Percentiles rank a stretch among this genome's conserved stretches.
phyloP scores from a whole-genome alignment of 2,888 invertebrate species.

The Gari tellinella region DNA sequence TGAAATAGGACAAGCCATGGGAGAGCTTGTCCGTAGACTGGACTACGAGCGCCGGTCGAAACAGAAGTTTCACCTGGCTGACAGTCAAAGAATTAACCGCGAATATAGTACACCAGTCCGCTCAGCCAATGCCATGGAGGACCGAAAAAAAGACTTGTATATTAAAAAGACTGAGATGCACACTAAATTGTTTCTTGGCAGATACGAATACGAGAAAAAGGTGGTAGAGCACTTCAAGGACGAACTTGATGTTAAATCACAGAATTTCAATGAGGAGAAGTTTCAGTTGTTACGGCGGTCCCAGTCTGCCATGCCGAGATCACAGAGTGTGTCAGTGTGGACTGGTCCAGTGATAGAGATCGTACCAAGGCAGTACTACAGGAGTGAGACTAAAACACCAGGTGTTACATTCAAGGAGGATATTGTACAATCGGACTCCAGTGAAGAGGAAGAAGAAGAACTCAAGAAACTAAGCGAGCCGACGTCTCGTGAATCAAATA shows the following conservation, averaged over 20 bases:
- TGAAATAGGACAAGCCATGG: slow-evolving; percentile 32
- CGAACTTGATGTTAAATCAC: slow-evolving; percentile 55
- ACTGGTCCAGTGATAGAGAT: slow-evolving; percentile 20
- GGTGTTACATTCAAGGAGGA: neutral
- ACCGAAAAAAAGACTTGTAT: slow-evolving; percentile 40
- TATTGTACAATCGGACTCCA: neutral
- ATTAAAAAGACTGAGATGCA: slow-evolving; percentile 38
- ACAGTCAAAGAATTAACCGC: slow-evolving; percentile 47
- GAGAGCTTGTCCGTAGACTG: slow-evolving; percentile 51
- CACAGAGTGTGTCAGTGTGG: slow-evolving; percentile 10
- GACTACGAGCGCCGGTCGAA: slow-evolving; percentile 56
- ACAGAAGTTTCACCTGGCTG: slow-evolving; percentile 35
- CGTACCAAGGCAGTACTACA: slow-evolving; percentile 38
- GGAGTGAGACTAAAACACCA: too few species aligned
- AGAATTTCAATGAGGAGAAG: slow-evolving; percentile 53
- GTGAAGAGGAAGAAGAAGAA: neutral
- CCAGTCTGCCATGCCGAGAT: slow-evolving; percentile 32
- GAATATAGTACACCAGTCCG: slow-evolving; percentile 60
- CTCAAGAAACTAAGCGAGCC: neutral
- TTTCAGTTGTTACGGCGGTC: slow-evolving; percentile 49
- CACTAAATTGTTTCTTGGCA: slow-evolving; percentile 39
- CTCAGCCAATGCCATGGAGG: slow-evolving; percentile 58
- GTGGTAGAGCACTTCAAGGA: slow-evolving; percentile 44
- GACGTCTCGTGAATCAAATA: neutral
- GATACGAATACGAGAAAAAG: slow-evolving; percentile 55